These are phyloP conservation scores for Eristalinus sepulchralis DNA, from an alignment of 2,888 invertebrate genomes.

Conservation along the genomic window DNA sequence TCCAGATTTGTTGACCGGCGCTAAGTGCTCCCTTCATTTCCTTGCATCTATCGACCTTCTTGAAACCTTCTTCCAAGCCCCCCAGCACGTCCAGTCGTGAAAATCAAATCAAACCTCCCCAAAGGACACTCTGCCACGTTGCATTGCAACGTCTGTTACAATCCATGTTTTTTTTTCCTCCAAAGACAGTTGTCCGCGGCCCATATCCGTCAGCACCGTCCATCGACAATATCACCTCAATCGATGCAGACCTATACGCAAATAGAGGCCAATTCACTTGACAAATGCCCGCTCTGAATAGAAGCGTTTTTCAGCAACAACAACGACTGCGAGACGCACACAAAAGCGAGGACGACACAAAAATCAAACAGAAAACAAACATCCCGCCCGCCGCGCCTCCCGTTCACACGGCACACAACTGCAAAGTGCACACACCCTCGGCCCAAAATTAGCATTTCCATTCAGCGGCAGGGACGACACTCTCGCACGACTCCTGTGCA, in stretches of 20 bases:
- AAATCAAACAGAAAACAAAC: background rate
- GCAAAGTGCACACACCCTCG: constrained; percentile 7
- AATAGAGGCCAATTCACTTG: background rate
- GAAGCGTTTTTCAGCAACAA: background rate
- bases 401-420: background rate
- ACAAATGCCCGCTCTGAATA: background rate
- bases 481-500: constrained; percentile 19
- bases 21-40: no score
- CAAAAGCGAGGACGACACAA: background rate
- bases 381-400: background rate
- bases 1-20: no score
- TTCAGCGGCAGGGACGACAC: constrained; percentile 11
- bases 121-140: no score
- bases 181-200: background rate
- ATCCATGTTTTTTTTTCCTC: background rate
- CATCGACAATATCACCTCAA: background rate
- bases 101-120: no score
- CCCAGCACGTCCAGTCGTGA: no score
- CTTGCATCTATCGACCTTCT: no score
- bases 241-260: background rate
- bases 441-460: constrained; percentile 26
- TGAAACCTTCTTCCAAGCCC: no score
- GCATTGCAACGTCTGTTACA: background rate
- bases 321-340: background rate
- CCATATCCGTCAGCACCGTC: background rate